phyloP scores from a whole-genome alignment of 2,888 invertebrate genomes.

The Plusia festucae region DNA sequence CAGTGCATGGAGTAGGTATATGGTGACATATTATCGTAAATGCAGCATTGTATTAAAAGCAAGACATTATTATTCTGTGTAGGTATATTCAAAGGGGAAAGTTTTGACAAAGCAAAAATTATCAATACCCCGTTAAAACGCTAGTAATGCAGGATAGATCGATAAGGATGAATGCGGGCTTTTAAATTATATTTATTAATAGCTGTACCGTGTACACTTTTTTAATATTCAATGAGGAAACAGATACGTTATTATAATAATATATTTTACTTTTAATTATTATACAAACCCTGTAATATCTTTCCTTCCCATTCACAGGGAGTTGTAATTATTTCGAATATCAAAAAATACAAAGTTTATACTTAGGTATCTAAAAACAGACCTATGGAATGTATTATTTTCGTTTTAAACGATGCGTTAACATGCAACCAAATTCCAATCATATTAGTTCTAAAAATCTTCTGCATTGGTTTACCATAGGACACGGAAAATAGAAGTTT shows the following conservation, averaged over 20 bases:
- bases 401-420: not conserved
- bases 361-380: not conserved
- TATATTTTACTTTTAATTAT: not conserved
- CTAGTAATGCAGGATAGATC: conserved; percentile 74
- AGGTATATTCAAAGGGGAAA: conserved; percentile 52
- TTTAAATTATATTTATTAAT: conserved; percentile 61
- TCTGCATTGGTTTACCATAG: not conserved
- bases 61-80: conserved; percentile 23
- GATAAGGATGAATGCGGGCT: conserved; percentile 78
- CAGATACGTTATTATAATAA: not conserved
- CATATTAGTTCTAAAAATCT: not conserved
- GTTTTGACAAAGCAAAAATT: conserved; percentile 51
- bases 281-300: not conserved
- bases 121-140: conserved; percentile 69
- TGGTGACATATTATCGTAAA: conserved; percentile 28
- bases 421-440: not conserved
- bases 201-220: conserved; percentile 46
- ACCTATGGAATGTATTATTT: not conserved
- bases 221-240: conserved; percentile 21
- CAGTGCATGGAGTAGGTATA: not conserved
- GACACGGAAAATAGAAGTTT: not conserved
- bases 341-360: not conserved
- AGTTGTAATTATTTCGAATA: not conserved
- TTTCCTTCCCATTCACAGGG: no score
- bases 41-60: conserved; percentile 9